phyloP scores from a whole-genome alignment of 1,140 invertebrate genomes.

The Myzus persicae region DNA sequence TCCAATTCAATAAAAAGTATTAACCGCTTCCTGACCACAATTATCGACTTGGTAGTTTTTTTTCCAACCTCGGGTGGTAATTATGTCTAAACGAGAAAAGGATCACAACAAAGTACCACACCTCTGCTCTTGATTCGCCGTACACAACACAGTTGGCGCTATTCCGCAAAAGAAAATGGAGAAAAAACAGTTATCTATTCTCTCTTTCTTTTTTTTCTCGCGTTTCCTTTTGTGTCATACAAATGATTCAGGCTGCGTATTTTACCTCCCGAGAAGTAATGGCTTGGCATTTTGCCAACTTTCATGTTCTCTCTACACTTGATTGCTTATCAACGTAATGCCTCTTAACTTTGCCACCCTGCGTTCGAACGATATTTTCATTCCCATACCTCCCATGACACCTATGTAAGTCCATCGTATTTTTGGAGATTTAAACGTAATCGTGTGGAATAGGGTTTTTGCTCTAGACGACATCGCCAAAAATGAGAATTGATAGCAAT shows the following conservation, averaged over 20 bases:
- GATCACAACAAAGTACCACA: constrained; percentile 1
- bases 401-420: background rate
- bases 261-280: constrained; percentile 50
- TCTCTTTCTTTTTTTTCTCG: constrained; percentile 29
- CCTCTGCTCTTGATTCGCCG: background rate
- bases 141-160: constrained; percentile 11
- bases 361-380: constrained; percentile 6
- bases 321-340: constrained; percentile 54
- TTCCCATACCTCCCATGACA: background rate
- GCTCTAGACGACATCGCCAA: background rate
- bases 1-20: background rate
- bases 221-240: constrained; percentile 47
- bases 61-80: background rate
- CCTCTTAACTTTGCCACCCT: constrained; percentile 34
- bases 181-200: background rate
- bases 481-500: constrained; percentile 30
- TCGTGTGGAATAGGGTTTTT: constrained; percentile 25
- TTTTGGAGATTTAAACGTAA: constrained; percentile 36
- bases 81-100: constrained; percentile 32
- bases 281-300: constrained; percentile 42
- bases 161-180: background rate
- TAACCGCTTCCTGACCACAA: background rate
- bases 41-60: background rate
- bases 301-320: constrained; percentile 16
- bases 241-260: constrained; percentile 45